Percentiles rank a stretch among this genome's conserved stretches.
These are phyloP conservation scores for Corythaixoides concolor DNA, from an alignment of 2,113 vertebrate species.

Conservation along the genomic window DNA sequence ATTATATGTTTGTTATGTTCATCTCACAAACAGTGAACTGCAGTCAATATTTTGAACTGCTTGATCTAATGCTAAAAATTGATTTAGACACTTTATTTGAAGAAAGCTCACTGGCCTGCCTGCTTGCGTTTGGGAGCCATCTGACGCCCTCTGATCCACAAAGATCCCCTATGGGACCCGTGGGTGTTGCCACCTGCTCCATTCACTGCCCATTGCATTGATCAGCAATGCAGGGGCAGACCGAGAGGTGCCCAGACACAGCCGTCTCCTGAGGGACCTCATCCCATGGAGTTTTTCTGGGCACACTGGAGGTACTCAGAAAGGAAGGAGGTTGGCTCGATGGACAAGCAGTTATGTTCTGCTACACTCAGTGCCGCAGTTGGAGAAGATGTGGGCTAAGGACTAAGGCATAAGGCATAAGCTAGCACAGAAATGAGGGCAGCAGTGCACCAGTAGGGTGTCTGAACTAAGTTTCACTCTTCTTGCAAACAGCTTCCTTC, in stretches of 20 bases:
- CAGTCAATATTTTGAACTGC: not conserved
- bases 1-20: not conserved
- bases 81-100: not conserved
- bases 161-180: rapidly evolving
- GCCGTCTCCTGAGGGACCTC: not conserved
- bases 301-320: not conserved
- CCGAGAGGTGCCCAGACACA: rapidly evolving
- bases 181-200: not conserved
- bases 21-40: not conserved
- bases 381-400: not conserved
- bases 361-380: not conserved
- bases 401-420: not conserved
- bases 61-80: not conserved
- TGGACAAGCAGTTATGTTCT: not conserved
- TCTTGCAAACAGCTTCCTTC: not conserved
- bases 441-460: rapidly evolving
- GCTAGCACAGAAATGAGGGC: not conserved
- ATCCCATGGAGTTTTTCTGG: not conserved
- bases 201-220: not conserved
- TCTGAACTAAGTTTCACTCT: not conserved
- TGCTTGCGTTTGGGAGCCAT: not conserved
- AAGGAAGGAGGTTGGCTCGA: not conserved
- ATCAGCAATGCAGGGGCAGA: not conserved
- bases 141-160: not conserved
- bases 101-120: not conserved